These are phyloP conservation scores for Trichoplusia ni DNA, from an alignment of 1,140 invertebrate genomes.

Conservation along the genomic window DNA sequence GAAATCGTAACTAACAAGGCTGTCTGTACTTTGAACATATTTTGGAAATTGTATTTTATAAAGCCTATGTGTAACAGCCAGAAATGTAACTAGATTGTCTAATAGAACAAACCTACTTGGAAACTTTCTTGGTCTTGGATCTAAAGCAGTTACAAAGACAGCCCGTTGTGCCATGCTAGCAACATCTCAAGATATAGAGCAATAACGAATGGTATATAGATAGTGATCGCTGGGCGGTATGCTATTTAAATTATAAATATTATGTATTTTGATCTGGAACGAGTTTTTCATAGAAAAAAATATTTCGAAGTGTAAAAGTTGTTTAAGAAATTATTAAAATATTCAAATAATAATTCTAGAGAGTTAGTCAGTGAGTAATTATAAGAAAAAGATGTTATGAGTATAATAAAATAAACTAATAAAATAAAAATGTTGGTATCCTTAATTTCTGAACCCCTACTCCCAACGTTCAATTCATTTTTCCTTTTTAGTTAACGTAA, in stretches of 20 bases:
- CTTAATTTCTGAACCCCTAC: neutral
- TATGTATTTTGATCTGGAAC: slow-evolving; percentile 56
- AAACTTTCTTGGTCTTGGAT: slow-evolving; percentile 20
- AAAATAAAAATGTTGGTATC: slow-evolving; percentile 16
- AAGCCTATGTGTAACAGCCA: slow-evolving; percentile 37
- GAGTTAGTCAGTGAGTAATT: slow-evolving; percentile 75
- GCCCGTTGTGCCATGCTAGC: slow-evolving; percentile 2
- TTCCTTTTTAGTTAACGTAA: too few species aligned
- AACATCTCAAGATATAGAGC: slow-evolving; percentile 31
- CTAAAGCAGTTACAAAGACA: slow-evolving; percentile 10
- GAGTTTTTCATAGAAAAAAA: slow-evolving; percentile 61
- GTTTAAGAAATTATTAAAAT: slow-evolving; percentile 72
- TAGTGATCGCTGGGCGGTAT: slow-evolving; percentile 25
- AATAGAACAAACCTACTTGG: slow-evolving; percentile 19
- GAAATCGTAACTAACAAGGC: slow-evolving; percentile 38
- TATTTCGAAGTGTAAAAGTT: slow-evolving; percentile 71
- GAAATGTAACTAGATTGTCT: slow-evolving; percentile 31
- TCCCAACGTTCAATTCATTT: too few species aligned
- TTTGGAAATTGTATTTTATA: slow-evolving; percentile 41
- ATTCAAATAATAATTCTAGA: slow-evolving; percentile 78
- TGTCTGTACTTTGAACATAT: slow-evolving; percentile 38
- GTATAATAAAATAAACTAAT: slow-evolving; percentile 78
- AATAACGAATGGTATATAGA: slow-evolving; percentile 32
- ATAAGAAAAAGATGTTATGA: slow-evolving; percentile 77
- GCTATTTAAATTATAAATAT: slow-evolving; percentile 41